phyloP scores from a whole-genome alignment of 2,113 vertebrate genomes.

The Equus quagga region DNA sequence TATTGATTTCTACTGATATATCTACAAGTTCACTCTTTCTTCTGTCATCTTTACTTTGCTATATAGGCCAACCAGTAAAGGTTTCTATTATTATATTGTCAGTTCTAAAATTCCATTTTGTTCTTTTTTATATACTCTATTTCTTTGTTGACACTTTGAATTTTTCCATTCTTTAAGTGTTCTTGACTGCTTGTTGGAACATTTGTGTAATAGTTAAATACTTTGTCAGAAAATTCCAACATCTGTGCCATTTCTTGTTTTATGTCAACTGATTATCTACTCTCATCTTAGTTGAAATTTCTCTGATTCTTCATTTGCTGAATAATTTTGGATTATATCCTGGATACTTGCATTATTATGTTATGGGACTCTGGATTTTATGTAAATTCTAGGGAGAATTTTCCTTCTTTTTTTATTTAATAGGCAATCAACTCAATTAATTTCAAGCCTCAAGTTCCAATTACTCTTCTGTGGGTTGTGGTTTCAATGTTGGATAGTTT shows the following conservation, averaged over 20 bases:
- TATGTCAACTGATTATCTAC: neutral
- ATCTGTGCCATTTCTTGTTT: neutral
- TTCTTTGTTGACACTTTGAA: neutral
- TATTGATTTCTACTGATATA: neutral
- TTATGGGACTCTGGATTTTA: neutral
- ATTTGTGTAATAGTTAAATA: neutral
- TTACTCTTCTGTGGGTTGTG: neutral
- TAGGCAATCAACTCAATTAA: neutral
- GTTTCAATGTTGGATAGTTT: neutral
- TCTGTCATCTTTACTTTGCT: neutral
- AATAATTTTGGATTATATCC: neutral
- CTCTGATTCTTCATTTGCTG: neutral
- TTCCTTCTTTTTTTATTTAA: neutral
- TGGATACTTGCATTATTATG: neutral
- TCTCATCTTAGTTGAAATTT: neutral
- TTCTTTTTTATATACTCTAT: neutral
- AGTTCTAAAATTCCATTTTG: neutral
- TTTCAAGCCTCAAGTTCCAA: neutral
- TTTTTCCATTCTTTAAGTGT: neutral
- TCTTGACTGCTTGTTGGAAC: neutral
- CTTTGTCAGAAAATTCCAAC: neutral
- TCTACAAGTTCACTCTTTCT: neutral
- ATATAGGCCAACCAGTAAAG: neutral
- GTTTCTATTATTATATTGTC: neutral
- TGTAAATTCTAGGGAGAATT: neutral